These are phyloP conservation scores for Yponomeuta sedellus DNA, from an alignment of 2,888 invertebrate species.

Conservation along the genomic window DNA sequence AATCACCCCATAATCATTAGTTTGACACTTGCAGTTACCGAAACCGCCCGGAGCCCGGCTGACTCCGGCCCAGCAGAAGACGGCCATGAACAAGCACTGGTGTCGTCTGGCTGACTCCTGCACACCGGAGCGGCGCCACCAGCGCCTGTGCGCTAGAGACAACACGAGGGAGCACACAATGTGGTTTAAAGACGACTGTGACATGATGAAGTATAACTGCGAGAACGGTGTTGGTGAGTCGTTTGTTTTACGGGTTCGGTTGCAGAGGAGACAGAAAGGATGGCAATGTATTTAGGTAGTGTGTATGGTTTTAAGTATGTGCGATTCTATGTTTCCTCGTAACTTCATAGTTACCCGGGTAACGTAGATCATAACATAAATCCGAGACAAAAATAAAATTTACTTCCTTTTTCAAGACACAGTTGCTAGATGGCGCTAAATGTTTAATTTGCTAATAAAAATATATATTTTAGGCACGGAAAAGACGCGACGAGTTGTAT, in stretches of 20 bases:
- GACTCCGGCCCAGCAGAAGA: neutral
- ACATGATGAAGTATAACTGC: slow-evolving; percentile 1
- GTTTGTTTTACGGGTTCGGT: neutral
- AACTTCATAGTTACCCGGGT: no score
- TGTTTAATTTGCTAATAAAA: no score
- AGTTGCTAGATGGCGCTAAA: no score
- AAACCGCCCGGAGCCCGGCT: neutral
- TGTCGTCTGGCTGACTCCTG: neutral
- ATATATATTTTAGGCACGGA: no score
- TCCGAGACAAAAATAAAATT: no score
- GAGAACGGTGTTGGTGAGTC: neutral
- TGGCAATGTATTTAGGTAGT: neutral
- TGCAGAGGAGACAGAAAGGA: neutral
- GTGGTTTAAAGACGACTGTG: neutral
- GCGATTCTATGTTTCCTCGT: no score
- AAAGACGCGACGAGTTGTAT: no score
- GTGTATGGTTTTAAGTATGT: no score
- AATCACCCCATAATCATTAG: no score
- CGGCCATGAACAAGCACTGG: neutral
- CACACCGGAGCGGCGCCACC: neutral
- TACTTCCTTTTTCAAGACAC: no score
- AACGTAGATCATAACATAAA: no score
- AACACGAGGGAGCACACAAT: neutral
- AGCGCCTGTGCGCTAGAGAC: neutral
- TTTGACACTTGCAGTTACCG: neutral